Evolutionary conservation across 2,888 invertebrate species (phyloP), one percentile per base, ranked within the genome.

Genomic region (Congeria kusceri): DNA sequence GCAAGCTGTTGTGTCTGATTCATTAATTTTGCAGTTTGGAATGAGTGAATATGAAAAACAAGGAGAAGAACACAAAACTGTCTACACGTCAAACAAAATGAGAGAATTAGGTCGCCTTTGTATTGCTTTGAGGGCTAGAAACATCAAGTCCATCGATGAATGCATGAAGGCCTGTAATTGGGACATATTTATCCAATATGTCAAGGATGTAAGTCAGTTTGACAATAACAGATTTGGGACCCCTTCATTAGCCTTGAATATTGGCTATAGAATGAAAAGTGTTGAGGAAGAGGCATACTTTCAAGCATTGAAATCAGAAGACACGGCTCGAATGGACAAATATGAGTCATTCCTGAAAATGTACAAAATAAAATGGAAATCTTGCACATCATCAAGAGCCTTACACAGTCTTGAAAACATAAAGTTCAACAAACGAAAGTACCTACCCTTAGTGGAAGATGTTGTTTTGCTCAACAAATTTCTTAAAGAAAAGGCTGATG

Each of bases 211-310:
- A 29, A 28, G 65, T 59, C 59, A 57, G 18, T 80, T 53, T 65
- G 47, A 77, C 47, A 20, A 44, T 62, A 53, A 77, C 25, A 25
- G 28, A 15, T 80, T 72, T 59, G 61, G 49, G 4, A 77, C 39
- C 15, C 76, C 80, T 11, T 68, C 76, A 28, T 62, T 77, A 25
- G 70, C 80, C 9, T 61, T 67, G 63, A 76, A 77, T 57, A 23
- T 76, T 23, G 80, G 80, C 1, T 44, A 76, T 27, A 53, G 62
- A 20, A 46, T 49, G 71, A 39, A 76, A 96, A 96, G 25, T 27
- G 23, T 23, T 70, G 69, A 61, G 15, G 62, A 70, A 62, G 25
- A 58, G 61, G 69, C 57, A 47, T 59, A 69, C 44, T 69, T 69
- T 61, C 23, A 47, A 25, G 57, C 44, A 18, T 53, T 70, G 25